Evolutionary conservation across 2,888 invertebrate genomes (phyloP).

Genomic region (Amaurobius ferox): DNA sequence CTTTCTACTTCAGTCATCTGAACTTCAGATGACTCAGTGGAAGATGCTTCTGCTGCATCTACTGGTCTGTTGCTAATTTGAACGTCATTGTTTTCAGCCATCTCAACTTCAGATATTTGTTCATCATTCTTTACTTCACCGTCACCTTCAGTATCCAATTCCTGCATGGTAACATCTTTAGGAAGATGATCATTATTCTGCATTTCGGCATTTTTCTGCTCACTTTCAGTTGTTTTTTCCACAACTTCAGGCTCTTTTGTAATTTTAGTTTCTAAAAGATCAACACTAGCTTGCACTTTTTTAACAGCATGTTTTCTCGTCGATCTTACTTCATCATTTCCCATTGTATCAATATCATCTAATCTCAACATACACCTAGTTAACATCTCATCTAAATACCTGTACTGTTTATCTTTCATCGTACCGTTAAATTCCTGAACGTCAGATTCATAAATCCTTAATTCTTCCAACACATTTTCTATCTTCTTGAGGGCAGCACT

Average conservation of each 20-base stretch:
- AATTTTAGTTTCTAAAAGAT: constrained; percentile 84
- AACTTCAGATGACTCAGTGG: background rate
- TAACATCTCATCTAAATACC: constrained; percentile 95
- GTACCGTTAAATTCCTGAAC: constrained; percentile 86
- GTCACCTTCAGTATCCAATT: background rate
- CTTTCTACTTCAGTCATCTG: background rate
- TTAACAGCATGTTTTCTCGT: constrained; percentile 93
- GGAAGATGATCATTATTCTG: no score
- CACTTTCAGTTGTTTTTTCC: background rate
- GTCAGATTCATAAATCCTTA: constrained; percentile 80
- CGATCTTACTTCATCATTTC: constrained; percentile 90
- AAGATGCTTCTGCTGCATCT: background rate
- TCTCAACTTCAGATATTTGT: no score
- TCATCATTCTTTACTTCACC: no score
- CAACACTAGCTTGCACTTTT: constrained; percentile 90
- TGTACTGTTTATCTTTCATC: constrained; percentile 88
- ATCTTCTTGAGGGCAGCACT: constrained; percentile 43
- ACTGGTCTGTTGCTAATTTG: background rate
- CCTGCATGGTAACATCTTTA: no score
- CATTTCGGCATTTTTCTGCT: no score
- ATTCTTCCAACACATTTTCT: constrained; percentile 17
- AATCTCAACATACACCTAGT: constrained; percentile 90
- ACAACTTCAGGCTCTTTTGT: background rate
- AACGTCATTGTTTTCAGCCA: background rate
- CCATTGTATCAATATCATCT: constrained; percentile 94